Percentiles rank a stretch among this genome's conserved stretches.
Conservation (phyloP, 2,888 invertebrate genomes). For the Agrochola circellaris region DNA sequence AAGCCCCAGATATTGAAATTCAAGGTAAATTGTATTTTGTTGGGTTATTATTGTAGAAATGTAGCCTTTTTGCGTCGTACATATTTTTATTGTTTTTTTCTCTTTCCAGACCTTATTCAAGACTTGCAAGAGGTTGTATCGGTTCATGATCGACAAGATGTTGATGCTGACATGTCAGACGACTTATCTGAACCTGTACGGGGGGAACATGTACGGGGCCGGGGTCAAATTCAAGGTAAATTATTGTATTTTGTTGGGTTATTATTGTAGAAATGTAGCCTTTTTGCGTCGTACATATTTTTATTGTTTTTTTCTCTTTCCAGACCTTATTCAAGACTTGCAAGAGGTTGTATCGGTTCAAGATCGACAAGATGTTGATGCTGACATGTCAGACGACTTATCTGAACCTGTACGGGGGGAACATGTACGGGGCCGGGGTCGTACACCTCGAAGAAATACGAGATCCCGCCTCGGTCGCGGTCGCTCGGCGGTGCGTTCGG, state of each 20-base stretch:
- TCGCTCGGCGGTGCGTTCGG: background rate
- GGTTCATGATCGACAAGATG: conserved; percentile 29
- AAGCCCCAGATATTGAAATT: conserved; percentile 15
- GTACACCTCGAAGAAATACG: conserved; percentile 3
- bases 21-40: conserved; percentile 9
- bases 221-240: conserved; percentile 14
- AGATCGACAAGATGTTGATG: conserved; percentile 31
- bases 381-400: conserved; percentile 28
- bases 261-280: background rate
- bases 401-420: conserved; percentile 8
- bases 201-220: conserved; percentile 17
- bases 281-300: background rate
- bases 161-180: conserved; percentile 34
- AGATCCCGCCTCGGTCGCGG: conserved; percentile 13
- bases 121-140: conserved; percentile 41
- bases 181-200: conserved; percentile 9
- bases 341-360: conserved; percentile 36
- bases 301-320: conserved; percentile 34
- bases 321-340: conserved; percentile 39
- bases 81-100: conserved; percentile 23
- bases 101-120: conserved; percentile 38
- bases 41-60: background rate
- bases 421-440: conserved; percentile 12
- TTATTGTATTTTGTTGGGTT: background rate
- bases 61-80: background rate